Conservation (phyloP, 64 coral and sea anemone genomes). For the Montipora foliosa region DNA sequence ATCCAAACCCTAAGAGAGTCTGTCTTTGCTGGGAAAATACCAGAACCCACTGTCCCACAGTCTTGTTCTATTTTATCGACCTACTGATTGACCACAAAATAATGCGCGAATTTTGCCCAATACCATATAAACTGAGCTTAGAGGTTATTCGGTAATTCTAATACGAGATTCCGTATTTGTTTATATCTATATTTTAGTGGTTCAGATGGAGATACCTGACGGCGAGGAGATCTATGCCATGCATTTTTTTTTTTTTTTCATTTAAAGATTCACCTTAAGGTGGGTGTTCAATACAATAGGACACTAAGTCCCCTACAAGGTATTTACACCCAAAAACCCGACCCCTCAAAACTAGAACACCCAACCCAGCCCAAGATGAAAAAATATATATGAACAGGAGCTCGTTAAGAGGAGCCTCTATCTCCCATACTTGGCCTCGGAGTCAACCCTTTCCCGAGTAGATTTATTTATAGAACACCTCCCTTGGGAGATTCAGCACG, state of each 20-base stretch:
- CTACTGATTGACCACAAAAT: background rate
- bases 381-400: no score
- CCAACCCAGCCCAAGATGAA: no score
- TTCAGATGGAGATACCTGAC: slow-evolving; percentile 19
- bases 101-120: background rate
- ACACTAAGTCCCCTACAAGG: no score
- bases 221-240: slow-evolving; percentile 35
- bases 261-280: no score
- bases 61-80: background rate
- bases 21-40: slow-evolving; percentile 21
- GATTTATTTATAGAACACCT: no score
- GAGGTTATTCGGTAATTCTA: slow-evolving; percentile 36
- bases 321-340: no score
- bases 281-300: no score
- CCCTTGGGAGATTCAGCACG: no score
- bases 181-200: slow-evolving; percentile 40
- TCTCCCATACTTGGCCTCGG: no score
- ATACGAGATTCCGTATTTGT: background rate
- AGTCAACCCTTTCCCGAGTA: no score
- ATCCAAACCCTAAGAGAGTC: slow-evolving; percentile 23
- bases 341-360: no score
- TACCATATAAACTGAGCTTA: background rate
- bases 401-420: no score
- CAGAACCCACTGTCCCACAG: background rate
- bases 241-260: background rate